Conservation (phyloP, 92 coral and sea anemone species). For the Hydrozoanthus gracilis region DNA sequence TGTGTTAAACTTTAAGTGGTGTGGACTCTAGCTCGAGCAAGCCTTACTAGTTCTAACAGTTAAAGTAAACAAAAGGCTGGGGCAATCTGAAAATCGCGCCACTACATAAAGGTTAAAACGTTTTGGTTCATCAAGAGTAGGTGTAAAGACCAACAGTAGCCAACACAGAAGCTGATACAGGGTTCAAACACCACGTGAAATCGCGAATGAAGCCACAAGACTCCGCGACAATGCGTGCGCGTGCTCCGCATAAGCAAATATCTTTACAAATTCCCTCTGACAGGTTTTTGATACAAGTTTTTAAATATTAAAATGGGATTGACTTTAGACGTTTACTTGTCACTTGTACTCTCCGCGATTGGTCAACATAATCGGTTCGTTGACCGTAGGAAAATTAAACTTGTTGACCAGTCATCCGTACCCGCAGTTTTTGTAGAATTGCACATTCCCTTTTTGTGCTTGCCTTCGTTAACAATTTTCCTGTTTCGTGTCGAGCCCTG, state of each 20-base stretch:
- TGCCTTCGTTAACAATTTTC: background rate
- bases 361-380: constrained; percentile 35
- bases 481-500: constrained; percentile 12
- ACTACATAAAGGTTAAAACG: too few species aligned
- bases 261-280: constrained; percentile 17
- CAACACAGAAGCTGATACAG: too few species aligned
- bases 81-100: too few species aligned
- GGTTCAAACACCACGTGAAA: too few species aligned
- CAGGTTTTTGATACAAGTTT: constrained; percentile 42
- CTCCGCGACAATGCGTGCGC: too few species aligned
- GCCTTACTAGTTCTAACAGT: too few species aligned
- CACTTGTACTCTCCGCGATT: constrained; percentile 16
- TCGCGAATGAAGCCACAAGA: too few species aligned
- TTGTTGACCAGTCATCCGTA: constrained; percentile 25
- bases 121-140: too few species aligned
- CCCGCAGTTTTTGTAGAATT: background rate
- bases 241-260: constrained; percentile 17
- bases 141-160: too few species aligned
- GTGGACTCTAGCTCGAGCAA: too few species aligned
- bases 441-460: background rate
- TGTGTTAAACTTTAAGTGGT: too few species aligned
- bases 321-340: constrained; percentile 38
- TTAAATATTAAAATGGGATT: constrained; percentile 46
- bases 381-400: constrained; percentile 32
- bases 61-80: too few species aligned